phyloP scores from a whole-genome alignment of 1,140 invertebrate species.

The Drosophila sturtevanti region DNA sequence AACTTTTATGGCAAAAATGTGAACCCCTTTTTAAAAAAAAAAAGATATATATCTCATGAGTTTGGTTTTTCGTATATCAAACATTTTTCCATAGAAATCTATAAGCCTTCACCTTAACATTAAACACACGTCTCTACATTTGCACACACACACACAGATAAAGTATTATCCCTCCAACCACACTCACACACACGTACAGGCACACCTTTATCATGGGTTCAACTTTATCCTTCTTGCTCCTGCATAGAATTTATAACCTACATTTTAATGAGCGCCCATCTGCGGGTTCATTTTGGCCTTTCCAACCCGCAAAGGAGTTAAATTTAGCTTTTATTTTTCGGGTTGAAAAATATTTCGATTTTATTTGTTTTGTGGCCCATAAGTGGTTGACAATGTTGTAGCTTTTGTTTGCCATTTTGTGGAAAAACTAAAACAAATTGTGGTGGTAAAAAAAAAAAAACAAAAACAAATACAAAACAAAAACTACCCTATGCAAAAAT shows the following conservation, averaged over 20 bases:
- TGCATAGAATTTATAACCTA: constrained; percentile 9
- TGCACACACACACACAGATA: not conserved
- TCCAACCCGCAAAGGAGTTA: constrained; percentile 44
- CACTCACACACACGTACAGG: not conserved
- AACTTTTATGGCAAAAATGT: not conserved
- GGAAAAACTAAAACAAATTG: constrained; percentile 13
- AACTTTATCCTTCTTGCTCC: constrained; percentile 5
- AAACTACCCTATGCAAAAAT: constrained; percentile 12
- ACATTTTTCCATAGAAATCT: constrained; percentile 7
- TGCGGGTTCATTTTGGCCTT: constrained; percentile 14
- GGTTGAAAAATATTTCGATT: constrained; percentile 59
- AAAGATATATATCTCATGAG: not conserved
- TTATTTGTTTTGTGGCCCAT: constrained; percentile 72
- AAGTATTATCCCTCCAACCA: not conserved
- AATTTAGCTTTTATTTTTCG: constrained; percentile 27
- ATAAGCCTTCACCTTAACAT: constrained; percentile 2
- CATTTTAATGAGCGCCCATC: constrained; percentile 16
- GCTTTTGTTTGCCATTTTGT: constrained; percentile 32
- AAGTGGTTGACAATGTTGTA: constrained; percentile 63
- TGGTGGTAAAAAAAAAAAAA: not conserved
- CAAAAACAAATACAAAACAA: constrained; percentile 21
- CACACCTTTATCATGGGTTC: constrained; percentile 14
- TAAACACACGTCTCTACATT: not conserved
- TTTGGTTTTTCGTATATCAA: not conserved
- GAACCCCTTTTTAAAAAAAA: not conserved